A percentile compares a stretch with the other conserved stretches of the same genome.
phyloP scores from a whole-genome alignment of 2,113 vertebrate species.

The Reinhardtius hippoglossoides region DNA sequence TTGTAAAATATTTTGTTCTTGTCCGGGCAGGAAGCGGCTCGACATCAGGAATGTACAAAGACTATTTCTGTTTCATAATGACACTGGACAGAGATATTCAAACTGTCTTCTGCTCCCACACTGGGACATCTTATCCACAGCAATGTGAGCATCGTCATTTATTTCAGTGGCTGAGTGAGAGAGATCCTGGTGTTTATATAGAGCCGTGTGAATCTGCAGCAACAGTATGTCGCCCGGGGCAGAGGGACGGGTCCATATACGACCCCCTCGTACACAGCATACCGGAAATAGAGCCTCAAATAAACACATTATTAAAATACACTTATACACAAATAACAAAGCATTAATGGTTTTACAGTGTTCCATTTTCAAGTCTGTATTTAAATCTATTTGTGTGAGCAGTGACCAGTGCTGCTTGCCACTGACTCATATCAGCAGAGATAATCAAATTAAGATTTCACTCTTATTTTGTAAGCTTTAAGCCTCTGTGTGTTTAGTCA shows the following conservation, averaged over 20 bases:
- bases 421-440: slow-evolving; percentile 22
- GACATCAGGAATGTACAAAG: slow-evolving; percentile 63
- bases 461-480: slow-evolving; percentile 5
- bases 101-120: slow-evolving; percentile 57
- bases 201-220: slow-evolving; percentile 51
- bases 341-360: neutral
- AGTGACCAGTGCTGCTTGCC: slow-evolving; percentile 3
- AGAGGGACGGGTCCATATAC: neutral
- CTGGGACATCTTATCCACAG: slow-evolving; percentile 73
- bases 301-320: slow-evolving; percentile 16
- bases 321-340: neutral
- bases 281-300: slow-evolving; percentile 12
- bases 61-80: slow-evolving; percentile 77
- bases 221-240: slow-evolving; percentile 7
- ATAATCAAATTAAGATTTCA: slow-evolving; percentile 2
- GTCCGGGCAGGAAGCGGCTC: slow-evolving; percentile 51
- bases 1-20: slow-evolving; percentile 35
- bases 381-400: neutral
- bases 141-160: slow-evolving; percentile 64
- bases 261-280: neutral
- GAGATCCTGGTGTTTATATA: slow-evolving; percentile 64
- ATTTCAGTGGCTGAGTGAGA: slow-evolving; percentile 65
- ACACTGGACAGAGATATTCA: slow-evolving; percentile 67
- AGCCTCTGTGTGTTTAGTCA: slow-evolving; percentile 5
- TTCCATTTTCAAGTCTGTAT: neutral